Evolutionary conservation across 2,797 vertebrate species (phyloP).

Genomic region (Prionace glauca): DNA sequence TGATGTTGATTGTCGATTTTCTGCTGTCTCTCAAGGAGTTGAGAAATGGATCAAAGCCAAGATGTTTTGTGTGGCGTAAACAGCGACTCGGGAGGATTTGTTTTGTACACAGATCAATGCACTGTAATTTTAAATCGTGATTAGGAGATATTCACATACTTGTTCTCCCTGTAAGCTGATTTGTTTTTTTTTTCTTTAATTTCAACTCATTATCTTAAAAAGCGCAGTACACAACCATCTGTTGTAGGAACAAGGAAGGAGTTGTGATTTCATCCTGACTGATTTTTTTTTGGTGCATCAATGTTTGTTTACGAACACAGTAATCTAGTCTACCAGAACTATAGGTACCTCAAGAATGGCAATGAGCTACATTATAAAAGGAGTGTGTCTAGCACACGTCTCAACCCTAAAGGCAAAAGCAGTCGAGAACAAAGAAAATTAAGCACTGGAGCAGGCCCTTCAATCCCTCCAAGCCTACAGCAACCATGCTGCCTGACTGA

Average conservation of each 20-base stretch:
- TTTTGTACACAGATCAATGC: conserved; percentile 22
- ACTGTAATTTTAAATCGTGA: neutral
- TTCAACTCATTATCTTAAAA: neutral
- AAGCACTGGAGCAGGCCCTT: too few relatives aligned
- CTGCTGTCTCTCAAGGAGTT: neutral
- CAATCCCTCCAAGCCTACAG: too few relatives aligned
- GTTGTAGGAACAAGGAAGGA: neutral
- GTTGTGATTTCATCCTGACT: neutral
- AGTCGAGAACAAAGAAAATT: too few relatives aligned
- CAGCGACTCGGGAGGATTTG: neutral
- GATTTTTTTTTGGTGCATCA: neutral
- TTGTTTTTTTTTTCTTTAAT: neutral
- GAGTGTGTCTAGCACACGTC: neutral
- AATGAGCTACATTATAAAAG: neutral
- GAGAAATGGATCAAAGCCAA: neutral
- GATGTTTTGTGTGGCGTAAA: conserved; percentile 1
- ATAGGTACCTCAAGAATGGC: neutral
- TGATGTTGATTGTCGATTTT: neutral
- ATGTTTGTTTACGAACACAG: neutral
- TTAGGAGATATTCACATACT: neutral
- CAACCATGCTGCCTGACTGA: too few relatives aligned
- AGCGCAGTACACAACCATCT: neutral
- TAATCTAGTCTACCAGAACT: neutral
- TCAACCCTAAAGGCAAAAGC: neutral
- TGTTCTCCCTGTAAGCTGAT: neutral